Base-by-base conservation (phyloP, 2,797 vertebrate genomes). In the Emydoidea blandingii region DNA sequence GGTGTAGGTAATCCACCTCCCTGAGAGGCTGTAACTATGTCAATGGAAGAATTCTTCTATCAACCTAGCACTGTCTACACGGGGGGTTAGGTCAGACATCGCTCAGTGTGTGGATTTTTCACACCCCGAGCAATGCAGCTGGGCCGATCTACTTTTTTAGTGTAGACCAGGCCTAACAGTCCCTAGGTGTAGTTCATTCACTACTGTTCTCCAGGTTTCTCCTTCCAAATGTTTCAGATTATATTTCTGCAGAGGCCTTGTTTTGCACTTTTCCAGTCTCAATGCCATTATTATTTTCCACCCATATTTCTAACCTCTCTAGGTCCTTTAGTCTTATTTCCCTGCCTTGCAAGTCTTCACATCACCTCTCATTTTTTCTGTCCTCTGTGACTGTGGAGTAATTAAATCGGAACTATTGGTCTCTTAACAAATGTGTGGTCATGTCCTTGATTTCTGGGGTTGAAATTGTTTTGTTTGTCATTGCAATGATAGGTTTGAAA, bases 401-500 rank as follows among this genome's bases (percentile, higher is more conserved):
- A 3, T 1, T 29, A 56, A 56, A 44, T 90, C 78, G 65, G 47
- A 95, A 91, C 76, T 49, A 54, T 4, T 15, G 25, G 31, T 52
- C 59, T 8, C 19, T 10, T 83, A 31, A 72, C 3, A 9, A 62
- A 27, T 0, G 0, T 62, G 23, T 81, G 85, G 10, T 5, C 5
- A 37, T 12, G 4, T 1, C 92, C 86, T 85, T 54, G 25, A 81
- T 50, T 57, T 8, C 15, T 14, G 12, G 6, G 90, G 10, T 54
- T 89, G 81, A 89, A 94, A 88, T 47, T 2, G 29, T 16, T 12
- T 49, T 93, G 15, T 89, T 81, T 65, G 3, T 89, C 53, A 90
- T 93, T 93, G 14, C 78, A 79, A 78, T 91, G 59, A 76, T 86
- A 96, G 96, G 31, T 47, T 59, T 27, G 49, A 59, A 53, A 65